A percentile compares a stretch with the other conserved stretches of the same genome.
phyloP scores from a whole-genome alignment of 1,140 invertebrate genomes.

The Vollenhovia emeryi region DNA sequence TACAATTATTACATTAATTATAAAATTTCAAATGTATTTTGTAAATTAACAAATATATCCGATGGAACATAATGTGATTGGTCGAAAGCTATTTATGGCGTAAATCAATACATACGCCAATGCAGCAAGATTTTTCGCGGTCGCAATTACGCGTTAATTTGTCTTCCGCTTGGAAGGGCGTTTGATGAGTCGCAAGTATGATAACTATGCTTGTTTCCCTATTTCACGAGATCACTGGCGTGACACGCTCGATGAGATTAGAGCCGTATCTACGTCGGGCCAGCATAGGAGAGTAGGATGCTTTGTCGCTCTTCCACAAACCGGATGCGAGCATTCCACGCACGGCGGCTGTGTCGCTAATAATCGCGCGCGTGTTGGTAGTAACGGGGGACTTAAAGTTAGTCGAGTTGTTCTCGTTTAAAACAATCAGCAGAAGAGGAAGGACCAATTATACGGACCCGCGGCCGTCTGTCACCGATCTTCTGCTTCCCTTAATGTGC shows the following conservation, averaged over 20 bases:
- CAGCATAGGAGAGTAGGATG: constrained; percentile 57
- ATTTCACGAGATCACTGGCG: constrained; percentile 48
- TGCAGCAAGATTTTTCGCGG: background rate
- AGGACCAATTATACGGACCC: constrained; percentile 81
- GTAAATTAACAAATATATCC: background rate
- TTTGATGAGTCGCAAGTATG: constrained; percentile 20
- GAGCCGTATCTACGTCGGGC: constrained; percentile 59
- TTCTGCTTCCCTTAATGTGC: constrained; percentile 60
- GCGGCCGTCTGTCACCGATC: constrained; percentile 74
- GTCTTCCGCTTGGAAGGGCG: constrained; percentile 19
- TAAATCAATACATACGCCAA: background rate
- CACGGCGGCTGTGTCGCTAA: constrained; percentile 75
- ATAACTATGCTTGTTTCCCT: constrained; percentile 51
- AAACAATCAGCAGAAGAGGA: constrained; percentile 84
- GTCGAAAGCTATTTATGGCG: background rate
- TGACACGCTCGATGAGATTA: constrained; percentile 65
- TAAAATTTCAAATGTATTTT: too few relatives aligned
- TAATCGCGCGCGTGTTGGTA: constrained; percentile 80
- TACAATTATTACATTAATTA: too few relatives aligned
- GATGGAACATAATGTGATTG: background rate
- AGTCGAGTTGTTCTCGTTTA: constrained; percentile 82
- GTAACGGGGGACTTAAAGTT: constrained; percentile 76
- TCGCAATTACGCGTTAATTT: constrained; percentile 51
- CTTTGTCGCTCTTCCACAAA: constrained; percentile 70
- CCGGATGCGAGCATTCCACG: constrained; percentile 80